A percentile compares a stretch with the other conserved stretches of the same genome.
phyloP scores from a whole-genome alignment of 92 coral and sea anemone species.

The Porites rus region DNA sequence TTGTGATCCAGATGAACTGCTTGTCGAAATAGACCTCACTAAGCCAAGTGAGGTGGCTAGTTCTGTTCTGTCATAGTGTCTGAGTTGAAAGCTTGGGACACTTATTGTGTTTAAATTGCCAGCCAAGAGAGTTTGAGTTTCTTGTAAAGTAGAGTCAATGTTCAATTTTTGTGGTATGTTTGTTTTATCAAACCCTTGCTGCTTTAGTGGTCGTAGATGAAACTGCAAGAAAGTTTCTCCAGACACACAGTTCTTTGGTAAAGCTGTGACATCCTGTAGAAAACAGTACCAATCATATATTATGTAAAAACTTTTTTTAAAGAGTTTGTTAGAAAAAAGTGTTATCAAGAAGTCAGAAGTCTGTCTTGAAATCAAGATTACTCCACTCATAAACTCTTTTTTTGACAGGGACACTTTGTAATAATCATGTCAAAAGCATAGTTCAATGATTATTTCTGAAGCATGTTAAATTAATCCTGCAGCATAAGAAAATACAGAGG shows the following conservation, averaged over 20 bases:
- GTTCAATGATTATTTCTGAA: too few relatives aligned
- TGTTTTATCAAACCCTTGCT: constrained; percentile 83
- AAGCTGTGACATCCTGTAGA: constrained; percentile 48
- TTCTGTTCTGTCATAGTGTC: background rate
- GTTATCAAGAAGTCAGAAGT: too few relatives aligned
- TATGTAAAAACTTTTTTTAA: too few relatives aligned
- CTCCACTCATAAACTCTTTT: too few relatives aligned
- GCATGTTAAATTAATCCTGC: too few relatives aligned
- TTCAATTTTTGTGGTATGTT: constrained; percentile 65
- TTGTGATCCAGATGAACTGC: constrained; percentile 3
- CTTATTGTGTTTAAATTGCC: background rate
- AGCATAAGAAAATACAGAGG: too few relatives aligned
- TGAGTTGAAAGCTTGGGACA: background rate
- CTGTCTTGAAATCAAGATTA: too few relatives aligned
- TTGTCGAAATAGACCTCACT: constrained; percentile 11
- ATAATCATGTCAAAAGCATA: too few relatives aligned
- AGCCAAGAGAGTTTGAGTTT: constrained; percentile 37
- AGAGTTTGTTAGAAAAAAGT: too few relatives aligned
- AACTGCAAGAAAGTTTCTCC: constrained; percentile 80
- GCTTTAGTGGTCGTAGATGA: constrained; percentile 82
- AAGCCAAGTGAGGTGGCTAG: background rate
- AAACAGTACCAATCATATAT: background rate
- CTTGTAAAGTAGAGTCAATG: constrained; percentile 31
- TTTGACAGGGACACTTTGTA: too few relatives aligned
- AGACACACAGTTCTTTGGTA: constrained; percentile 68